A percentile compares a stretch with the other conserved stretches of the same genome.
Conservation (phyloP, 2,113 vertebrate species). For the Silurus meridionalis region DNA sequence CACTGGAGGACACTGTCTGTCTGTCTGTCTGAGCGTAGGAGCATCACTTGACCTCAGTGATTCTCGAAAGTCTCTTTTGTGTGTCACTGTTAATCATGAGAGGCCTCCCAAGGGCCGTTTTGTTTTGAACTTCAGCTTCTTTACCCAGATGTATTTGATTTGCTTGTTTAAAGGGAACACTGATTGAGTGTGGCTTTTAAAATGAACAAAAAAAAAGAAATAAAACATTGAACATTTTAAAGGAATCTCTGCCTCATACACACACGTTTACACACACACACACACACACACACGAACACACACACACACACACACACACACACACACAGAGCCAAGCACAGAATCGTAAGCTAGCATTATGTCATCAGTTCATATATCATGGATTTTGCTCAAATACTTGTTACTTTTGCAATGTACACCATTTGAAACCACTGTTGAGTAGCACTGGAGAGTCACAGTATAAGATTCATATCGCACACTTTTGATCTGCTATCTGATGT, state of each 20-base stretch:
- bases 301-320: too few species aligned
- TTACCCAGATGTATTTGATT: slow-evolving; percentile 10
- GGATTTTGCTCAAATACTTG: too few species aligned
- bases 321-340: not conserved
- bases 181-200: not conserved
- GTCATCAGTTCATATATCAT: not conserved
- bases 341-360: not conserved
- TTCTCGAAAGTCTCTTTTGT: slow-evolving; percentile 53
- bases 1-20: slow-evolving; percentile 43
- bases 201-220: not conserved
- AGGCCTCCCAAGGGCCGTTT: not conserved
- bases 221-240: not conserved
- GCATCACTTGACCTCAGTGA: slow-evolving; percentile 63
- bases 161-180: not conserved
- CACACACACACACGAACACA: too few species aligned
- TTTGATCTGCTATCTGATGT: not conserved
- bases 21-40: slow-evolving; percentile 41
- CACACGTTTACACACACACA: too few species aligned
- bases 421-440: not conserved
- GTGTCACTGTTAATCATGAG: slow-evolving; percentile 12
- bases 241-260: not conserved
- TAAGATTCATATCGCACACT: not conserved
- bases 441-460: not conserved
- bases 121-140: slow-evolving; percentile 14
- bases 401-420: not conserved